Evolutionary conservation across 2,113 vertebrate genomes (phyloP).

Genomic region (Poeciliopsis prolifica): DNA sequence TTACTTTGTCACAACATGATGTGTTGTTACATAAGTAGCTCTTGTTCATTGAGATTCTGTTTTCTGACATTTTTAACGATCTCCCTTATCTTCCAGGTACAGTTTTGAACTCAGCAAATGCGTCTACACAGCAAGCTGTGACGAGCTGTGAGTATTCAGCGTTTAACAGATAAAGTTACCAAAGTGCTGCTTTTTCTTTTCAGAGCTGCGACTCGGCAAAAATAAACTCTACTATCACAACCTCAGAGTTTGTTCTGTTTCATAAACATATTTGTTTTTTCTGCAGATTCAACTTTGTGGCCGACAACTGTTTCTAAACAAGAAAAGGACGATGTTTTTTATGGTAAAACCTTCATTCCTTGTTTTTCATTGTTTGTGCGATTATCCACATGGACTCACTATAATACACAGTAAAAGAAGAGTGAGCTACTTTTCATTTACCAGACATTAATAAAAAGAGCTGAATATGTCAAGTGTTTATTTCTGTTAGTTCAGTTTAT

Average conservation of each 20-base stretch:
- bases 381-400: neutral
- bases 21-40: conserved; percentile 33
- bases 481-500: neutral
- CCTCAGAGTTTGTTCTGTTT: conserved; percentile 9
- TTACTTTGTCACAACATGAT: conserved; percentile 49
- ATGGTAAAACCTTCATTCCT: conserved; percentile 53
- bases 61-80: conserved; percentile 44
- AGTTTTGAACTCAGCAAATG: conserved; percentile 8
- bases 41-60: neutral
- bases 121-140: neutral
- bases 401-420: neutral
- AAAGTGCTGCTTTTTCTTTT: neutral
- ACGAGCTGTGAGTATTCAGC: conserved; percentile 50
- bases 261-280: neutral
- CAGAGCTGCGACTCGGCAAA: neutral
- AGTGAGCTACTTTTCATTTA: neutral
- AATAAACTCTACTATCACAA: neutral
- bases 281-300: neutral
- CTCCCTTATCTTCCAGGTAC: conserved; percentile 40
- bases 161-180: neutral
- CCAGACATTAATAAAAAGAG: no score
- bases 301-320: conserved; percentile 40
- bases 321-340: conserved; percentile 41
- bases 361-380: neutral
- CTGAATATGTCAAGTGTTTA: neutral